phyloP scores from a whole-genome alignment of 2,888 invertebrate species.

The Cloeon dipterum region DNA sequence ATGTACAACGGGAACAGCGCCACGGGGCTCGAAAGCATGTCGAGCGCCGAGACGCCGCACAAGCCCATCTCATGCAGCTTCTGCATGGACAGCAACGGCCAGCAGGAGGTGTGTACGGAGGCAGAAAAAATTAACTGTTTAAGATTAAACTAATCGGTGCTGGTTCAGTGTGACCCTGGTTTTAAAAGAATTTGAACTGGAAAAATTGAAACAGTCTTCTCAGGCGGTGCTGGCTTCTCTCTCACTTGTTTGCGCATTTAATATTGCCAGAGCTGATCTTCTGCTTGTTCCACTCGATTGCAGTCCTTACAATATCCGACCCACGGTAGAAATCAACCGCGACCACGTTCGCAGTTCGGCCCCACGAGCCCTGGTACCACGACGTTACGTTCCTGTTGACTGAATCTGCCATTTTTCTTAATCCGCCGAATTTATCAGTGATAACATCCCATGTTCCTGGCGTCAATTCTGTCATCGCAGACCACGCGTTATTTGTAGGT shows the following conservation, averaged over 20 bases:
- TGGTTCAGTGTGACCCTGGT: no score
- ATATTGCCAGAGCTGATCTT: no score
- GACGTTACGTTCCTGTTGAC: slow-evolving; percentile 45
- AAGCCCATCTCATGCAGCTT: slow-evolving; percentile 37
- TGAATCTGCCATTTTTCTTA: slow-evolving; percentile 36
- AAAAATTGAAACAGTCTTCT: no score
- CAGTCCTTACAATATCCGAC: slow-evolving; percentile 38
- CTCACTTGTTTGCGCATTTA: no score
- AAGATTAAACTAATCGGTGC: no score
- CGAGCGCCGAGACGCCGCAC: slow-evolving; percentile 64
- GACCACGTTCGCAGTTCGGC: slow-evolving; percentile 33
- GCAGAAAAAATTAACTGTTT: no score
- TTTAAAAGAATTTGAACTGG: no score
- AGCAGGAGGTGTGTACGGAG: no score
- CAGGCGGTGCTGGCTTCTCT: no score
- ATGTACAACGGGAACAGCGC: slow-evolving; percentile 67
- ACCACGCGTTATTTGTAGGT: slow-evolving; percentile 24
- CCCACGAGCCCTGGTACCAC: slow-evolving; percentile 24
- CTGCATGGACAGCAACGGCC: slow-evolving; percentile 17
- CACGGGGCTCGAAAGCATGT: slow-evolving; percentile 89
- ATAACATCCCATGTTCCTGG: slow-evolving; percentile 37
- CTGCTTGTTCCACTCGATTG: slow-evolving; percentile 11
- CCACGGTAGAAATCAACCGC: slow-evolving; percentile 50
- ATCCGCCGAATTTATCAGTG: slow-evolving; percentile 30
- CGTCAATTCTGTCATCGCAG: slow-evolving; percentile 53